phyloP scores from a whole-genome alignment of 2,797 vertebrate species.

The Telmatherina bonti region DNA sequence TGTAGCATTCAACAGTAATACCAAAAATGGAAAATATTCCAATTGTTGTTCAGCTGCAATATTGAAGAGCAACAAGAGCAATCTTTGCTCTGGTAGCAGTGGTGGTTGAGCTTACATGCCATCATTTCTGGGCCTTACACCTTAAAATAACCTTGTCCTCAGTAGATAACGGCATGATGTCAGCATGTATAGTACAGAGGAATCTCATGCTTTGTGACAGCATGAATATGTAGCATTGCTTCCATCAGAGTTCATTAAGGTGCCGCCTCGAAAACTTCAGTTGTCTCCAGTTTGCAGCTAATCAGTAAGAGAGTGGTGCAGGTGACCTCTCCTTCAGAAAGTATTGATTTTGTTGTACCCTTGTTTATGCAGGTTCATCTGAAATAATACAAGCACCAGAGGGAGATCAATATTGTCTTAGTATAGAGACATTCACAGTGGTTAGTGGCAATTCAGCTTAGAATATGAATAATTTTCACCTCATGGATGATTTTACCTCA shows the following conservation, averaged over 20 bases:
- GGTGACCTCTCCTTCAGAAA: slow-evolving; percentile 54
- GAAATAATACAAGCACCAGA: slow-evolving; percentile 46
- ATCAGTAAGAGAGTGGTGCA: slow-evolving; percentile 25
- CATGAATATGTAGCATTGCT: slow-evolving; percentile 10
- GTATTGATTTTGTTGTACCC: slow-evolving; percentile 57
- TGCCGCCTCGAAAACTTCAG: slow-evolving; percentile 37
- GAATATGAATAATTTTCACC: slow-evolving; percentile 1
- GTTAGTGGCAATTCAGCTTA: slow-evolving; percentile 3
- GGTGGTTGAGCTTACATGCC: neutral
- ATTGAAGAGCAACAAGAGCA: neutral
- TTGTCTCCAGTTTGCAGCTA: slow-evolving; percentile 25
- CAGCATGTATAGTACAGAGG: neutral
- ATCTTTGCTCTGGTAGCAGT: too few relatives aligned
- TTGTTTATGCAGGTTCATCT: slow-evolving; percentile 45
- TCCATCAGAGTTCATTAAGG: slow-evolving; percentile 14
- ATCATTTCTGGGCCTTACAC: slow-evolving; percentile 3
- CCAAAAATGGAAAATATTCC: too few relatives aligned
- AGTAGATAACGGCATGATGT: slow-evolving; percentile 2
- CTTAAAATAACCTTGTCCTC: neutral
- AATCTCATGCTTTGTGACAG: neutral
- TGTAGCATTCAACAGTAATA: too few relatives aligned
- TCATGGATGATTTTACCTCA: neutral
- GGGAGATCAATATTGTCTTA: slow-evolving; percentile 3
- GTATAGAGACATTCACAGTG: slow-evolving; percentile 2
- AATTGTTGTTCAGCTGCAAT: neutral